A percentile compares a stretch with the other conserved stretches of the same genome.
These are phyloP conservation scores for Callyntrura guangdongensis DNA, from an alignment of 2,888 invertebrate genomes.

Conservation along the genomic window DNA sequence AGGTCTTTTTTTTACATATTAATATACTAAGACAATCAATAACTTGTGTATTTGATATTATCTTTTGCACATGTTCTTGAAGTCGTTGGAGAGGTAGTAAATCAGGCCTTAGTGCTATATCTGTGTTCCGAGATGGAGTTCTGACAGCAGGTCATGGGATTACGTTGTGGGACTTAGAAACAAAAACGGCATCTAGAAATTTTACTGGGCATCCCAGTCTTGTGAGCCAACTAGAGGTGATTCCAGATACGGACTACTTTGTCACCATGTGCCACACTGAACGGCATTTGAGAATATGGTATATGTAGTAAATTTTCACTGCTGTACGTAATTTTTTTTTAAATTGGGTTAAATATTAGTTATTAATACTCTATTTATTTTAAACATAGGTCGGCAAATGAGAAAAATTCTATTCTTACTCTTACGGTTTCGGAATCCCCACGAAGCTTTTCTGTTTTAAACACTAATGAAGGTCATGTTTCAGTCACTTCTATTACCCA, in stretches of 20 bases:
- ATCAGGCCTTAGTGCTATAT: slow-evolving; percentile 88
- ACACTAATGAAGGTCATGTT: slow-evolving; percentile 81
- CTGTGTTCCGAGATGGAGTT: slow-evolving; percentile 87
- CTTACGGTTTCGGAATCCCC: slow-evolving; percentile 85
- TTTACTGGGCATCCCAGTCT: slow-evolving; percentile 90
- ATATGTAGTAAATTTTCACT: slow-evolving; percentile 74
- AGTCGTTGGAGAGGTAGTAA: slow-evolving; percentile 90
- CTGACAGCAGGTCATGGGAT: slow-evolving; percentile 87
- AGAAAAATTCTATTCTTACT: slow-evolving; percentile 84
- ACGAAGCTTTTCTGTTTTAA: slow-evolving; percentile 82
- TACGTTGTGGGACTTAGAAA: slow-evolving; percentile 89
- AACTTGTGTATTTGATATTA: too few relatives aligned
- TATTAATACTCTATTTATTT: too few relatives aligned
- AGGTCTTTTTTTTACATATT: too few relatives aligned
- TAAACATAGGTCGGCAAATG: slow-evolving; percentile 81
- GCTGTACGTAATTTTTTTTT: too few relatives aligned
- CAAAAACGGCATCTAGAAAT: slow-evolving; percentile 88
- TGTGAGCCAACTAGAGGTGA: slow-evolving; percentile 85
- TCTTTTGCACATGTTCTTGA: slow-evolving; percentile 84
- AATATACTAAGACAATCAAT: too few relatives aligned
- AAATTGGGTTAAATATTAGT: too few relatives aligned
- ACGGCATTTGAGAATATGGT: slow-evolving; percentile 85
- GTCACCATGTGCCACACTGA: slow-evolving; percentile 85
- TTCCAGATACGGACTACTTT: slow-evolving; percentile 85
- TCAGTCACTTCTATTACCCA: slow-evolving; percentile 89